A percentile compares a stretch with the other conserved stretches of the same genome.
These are phyloP conservation scores for Choreutis nemorana DNA, from an alignment of 2,888 invertebrate genomes.

Conservation along the genomic window DNA sequence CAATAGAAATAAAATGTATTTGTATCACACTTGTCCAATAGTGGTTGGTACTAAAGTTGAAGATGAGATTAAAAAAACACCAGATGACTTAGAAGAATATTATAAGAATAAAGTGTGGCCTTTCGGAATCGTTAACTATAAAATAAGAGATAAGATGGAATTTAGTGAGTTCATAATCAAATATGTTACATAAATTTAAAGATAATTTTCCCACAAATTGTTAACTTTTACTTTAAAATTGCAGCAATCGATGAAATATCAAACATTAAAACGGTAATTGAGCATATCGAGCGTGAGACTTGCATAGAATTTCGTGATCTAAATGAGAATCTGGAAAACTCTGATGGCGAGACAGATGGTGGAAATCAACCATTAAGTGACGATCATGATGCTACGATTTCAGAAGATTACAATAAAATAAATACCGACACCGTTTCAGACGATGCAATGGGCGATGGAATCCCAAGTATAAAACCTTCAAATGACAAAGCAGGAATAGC, in stretches of 20 bases:
- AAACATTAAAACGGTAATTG: slow-evolving; percentile 41
- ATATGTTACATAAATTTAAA: background rate
- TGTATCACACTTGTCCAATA: slow-evolving; percentile 42
- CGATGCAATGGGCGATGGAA: too few species aligned
- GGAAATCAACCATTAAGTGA: too few species aligned
- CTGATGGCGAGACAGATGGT: too few species aligned
- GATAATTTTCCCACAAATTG: background rate
- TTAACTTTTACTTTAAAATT: slow-evolving; percentile 6
- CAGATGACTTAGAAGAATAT: slow-evolving; percentile 29
- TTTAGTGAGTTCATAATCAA: slow-evolving; percentile 34
- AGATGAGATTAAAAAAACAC: slow-evolving; percentile 9
- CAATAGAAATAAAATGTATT: slow-evolving; percentile 38
- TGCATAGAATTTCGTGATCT: slow-evolving; percentile 37
- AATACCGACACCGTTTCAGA: too few species aligned
- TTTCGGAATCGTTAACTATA: slow-evolving; percentile 36
- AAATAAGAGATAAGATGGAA: slow-evolving; percentile 29
- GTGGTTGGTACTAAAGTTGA: slow-evolving; percentile 21
- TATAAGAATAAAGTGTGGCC: slow-evolving; percentile 39
- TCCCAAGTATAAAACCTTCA: too few species aligned
- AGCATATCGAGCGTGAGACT: slow-evolving; percentile 48
- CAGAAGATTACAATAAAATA: too few species aligned
- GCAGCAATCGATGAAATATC: slow-evolving; percentile 45
- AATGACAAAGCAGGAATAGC: too few species aligned
- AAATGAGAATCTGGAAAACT: slow-evolving; percentile 2
- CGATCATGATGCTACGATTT: too few species aligned